Percentiles rank a stretch among this genome's conserved stretches.
Evolutionary conservation across 2,113 vertebrate genomes (phyloP).

Genomic region (Calidris pugnax): DNA sequence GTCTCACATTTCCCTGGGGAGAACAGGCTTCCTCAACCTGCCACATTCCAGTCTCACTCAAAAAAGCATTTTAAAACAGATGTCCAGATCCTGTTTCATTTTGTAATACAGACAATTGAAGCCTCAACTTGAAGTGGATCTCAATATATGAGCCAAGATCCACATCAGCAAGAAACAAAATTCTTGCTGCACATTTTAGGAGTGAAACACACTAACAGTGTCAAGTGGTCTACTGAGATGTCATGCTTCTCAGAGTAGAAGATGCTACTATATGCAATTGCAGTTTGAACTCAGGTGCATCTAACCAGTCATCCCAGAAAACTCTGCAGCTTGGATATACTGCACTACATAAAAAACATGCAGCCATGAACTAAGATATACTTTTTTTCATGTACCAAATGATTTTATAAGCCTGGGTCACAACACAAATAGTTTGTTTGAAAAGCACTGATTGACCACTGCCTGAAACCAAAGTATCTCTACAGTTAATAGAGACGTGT

Average conservation of each 20-base stretch:
- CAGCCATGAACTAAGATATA: not conserved
- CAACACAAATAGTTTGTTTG: not conserved
- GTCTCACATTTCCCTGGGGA: not conserved
- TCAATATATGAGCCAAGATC: not conserved
- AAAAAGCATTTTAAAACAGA: not conserved
- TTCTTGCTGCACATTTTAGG: not conserved
- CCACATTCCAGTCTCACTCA: not conserved
- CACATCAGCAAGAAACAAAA: not conserved
- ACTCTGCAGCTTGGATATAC: not conserved
- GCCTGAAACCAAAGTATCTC: not conserved
- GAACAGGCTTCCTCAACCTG: not conserved
- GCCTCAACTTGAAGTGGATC: not conserved
- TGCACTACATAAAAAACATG: not conserved
- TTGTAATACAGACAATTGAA: not conserved
- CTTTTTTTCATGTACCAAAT: not conserved
- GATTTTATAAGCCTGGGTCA: not conserved
- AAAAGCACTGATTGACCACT: not conserved
- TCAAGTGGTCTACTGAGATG: not conserved
- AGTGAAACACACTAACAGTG: not conserved
- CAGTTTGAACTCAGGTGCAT: not conserved
- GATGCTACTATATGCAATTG: not conserved
- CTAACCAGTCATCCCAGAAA: not conserved
- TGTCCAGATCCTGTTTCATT: not conserved
- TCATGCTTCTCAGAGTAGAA: not conserved
- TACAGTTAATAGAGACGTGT: not conserved